A percentile compares a stretch with the other conserved stretches of the same genome.
phyloP scores from a whole-genome alignment of 2,888 invertebrate species.

The Tholera decimalis region DNA sequence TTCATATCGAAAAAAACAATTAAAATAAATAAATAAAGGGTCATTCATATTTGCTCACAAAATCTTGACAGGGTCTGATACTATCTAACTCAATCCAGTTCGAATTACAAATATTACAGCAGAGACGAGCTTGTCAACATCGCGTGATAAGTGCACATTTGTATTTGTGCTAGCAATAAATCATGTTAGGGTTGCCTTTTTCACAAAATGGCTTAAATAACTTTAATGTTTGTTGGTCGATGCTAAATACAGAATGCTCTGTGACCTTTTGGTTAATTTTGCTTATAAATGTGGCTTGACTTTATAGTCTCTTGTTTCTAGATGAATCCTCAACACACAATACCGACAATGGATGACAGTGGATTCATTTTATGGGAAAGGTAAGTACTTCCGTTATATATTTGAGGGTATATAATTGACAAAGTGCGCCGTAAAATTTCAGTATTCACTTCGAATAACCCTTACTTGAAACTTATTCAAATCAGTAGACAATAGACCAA shows the following conservation, averaged over 20 bases:
- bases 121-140: slow-evolving; percentile 48
- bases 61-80: neutral
- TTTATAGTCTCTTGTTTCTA: slow-evolving; percentile 73
- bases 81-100: slow-evolving; percentile 1
- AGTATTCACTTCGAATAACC: neutral
- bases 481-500: neutral
- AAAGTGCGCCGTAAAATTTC: neutral
- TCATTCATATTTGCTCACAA: neutral
- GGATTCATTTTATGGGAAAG: slow-evolving; percentile 94
- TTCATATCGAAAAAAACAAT: too few relatives aligned
- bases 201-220: slow-evolving; percentile 38
- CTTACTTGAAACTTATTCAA: neutral
- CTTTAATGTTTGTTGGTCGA: slow-evolving; percentile 27
- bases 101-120: slow-evolving; percentile 23
- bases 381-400: slow-evolving; percentile 73
- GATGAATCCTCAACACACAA: slow-evolving; percentile 94
- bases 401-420: too few relatives aligned
- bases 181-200: slow-evolving; percentile 31
- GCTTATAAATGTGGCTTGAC: slow-evolving; percentile 7
- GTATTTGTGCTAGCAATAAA: slow-evolving; percentile 49
- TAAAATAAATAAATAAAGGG: neutral
- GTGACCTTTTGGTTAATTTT: neutral
- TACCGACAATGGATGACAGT: slow-evolving; percentile 94
- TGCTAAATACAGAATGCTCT: slow-evolving; percentile 25
- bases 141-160: slow-evolving; percentile 37